Percentiles rank a stretch among this genome's conserved stretches.
phyloP scores from a whole-genome alignment of 1,140 invertebrate species.

The Leptinotarsa texana region DNA sequence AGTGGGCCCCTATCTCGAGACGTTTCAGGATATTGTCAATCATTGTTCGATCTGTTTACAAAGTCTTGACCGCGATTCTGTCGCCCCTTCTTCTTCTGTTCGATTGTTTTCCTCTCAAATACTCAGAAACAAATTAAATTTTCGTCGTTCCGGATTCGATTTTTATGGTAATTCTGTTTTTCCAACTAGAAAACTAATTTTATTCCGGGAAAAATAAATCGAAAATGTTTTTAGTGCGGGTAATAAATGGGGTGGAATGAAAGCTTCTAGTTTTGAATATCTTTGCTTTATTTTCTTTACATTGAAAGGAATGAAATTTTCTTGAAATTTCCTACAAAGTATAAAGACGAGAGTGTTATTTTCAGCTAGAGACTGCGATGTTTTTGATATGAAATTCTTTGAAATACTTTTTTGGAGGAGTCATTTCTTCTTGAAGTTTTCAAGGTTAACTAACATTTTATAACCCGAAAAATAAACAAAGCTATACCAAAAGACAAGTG shows the following conservation, averaged over 20 bases:
- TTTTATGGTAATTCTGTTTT: constrained; percentile 26
- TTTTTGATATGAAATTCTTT: no score
- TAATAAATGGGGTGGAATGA: not conserved
- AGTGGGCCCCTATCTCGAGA: constrained; percentile 11
- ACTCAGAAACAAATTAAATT: constrained; percentile 27
- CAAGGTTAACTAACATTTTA: no score
- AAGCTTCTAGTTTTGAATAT: no score
- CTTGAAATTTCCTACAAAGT: no score
- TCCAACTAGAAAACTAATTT: not conserved
- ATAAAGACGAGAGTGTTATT: no score
- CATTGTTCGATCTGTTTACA: constrained; percentile 40
- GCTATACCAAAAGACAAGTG: no score
- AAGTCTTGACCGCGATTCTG: constrained; percentile 37
- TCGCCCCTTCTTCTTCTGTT: constrained; percentile 10
- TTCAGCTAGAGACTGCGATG: no score
- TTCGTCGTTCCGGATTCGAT: constrained; percentile 11
- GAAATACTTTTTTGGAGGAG: no score
- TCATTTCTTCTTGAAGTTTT: no score
- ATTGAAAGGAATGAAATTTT: no score
- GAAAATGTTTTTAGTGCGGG: not conserved
- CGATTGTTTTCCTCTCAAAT: constrained; percentile 24
- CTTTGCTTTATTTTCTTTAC: no score
- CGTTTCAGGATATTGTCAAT: constrained; percentile 37
- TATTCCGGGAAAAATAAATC: not conserved
- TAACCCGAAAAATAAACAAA: no score